phyloP scores from a whole-genome alignment of 2,888 invertebrate genomes.

The Temnothorax rugatulus region DNA sequence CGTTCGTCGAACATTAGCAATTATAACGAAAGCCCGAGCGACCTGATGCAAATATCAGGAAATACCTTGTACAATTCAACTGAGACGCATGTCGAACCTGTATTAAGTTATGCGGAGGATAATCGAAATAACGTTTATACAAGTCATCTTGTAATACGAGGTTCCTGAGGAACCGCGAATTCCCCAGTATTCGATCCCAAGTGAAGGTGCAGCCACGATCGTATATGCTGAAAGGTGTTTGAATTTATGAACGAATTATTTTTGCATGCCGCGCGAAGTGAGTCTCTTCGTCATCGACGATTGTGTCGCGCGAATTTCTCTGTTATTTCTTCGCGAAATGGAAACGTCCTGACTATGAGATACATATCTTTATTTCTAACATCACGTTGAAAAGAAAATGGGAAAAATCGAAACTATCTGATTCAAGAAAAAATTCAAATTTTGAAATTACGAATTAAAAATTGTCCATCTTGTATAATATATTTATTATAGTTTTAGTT shows the following conservation, averaged over 20 bases:
- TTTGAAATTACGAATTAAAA: neutral
- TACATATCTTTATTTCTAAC: neutral
- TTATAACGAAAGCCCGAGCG: neutral
- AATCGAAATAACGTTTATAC: slow-evolving; percentile 34
- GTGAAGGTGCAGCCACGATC: neutral
- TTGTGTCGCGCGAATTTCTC: slow-evolving; percentile 24
- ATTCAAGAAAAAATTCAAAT: neutral
- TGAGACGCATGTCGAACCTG: neutral
- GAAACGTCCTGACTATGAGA: neutral
- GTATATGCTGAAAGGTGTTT: neutral
- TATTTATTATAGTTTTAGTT: too few species aligned
- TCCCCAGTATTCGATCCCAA: neutral
- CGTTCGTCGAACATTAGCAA: neutral
- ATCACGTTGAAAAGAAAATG: neutral
- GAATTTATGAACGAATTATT: slow-evolving; percentile 38
- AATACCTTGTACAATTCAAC: slow-evolving; percentile 28
- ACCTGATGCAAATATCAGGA: slow-evolving; percentile 34
- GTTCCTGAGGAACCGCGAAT: slow-evolving; percentile 1
- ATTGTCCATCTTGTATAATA: too few species aligned
- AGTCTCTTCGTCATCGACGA: slow-evolving; percentile 33
- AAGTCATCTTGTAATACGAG: slow-evolving; percentile 22
- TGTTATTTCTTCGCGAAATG: neutral
- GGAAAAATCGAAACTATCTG: neutral
- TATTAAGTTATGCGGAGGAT: neutral
- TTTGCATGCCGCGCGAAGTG: slow-evolving; percentile 7